Evolutionary conservation across 2,113 vertebrate genomes (phyloP), one percentile per base, ranked within the genome.

Genomic region (Rhinogobius similis): DNA sequence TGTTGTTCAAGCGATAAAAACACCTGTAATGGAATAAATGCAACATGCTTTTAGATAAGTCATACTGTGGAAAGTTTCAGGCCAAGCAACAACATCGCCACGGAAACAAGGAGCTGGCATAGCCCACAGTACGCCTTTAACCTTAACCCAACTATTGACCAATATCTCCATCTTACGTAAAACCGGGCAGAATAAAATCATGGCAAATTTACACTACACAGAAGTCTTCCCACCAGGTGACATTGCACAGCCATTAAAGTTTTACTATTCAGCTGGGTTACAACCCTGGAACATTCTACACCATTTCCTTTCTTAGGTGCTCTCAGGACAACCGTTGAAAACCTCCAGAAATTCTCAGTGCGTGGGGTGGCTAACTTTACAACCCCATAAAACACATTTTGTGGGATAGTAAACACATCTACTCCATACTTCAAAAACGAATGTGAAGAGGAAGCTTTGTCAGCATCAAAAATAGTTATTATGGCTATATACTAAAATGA

Each of bases 201-300:
- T 82, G 63, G 65, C 76, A 71, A 76, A 87, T 81, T 86, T 79
- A 86, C 83, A 72, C 80, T 68, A n/a, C 41, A 79, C 84, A 77
- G 61, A 43, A 68, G 78, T 85, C 81, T 82, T 72, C 84, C 73
- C 58, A 1, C 83, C 84, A 85, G 29, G 29, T 20, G 27, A 81
- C 86, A 84, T 87, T 81, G 84, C 59, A 16, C 58, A 78, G 77
- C 75, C 46, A 56, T 81, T 74, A 87, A 82, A 78, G 81, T 77
- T 68, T 71, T 74, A 73, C 78, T 75, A 64, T 80, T 78, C 62
- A 73, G 62, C 72, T 36, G 70, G 82, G 83, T 79, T 81, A 78
- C 66, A 73, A 55, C 76, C 83, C 68, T 56, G 46, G 75, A 68
- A 64, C 74, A n/a, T 75, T 84, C 79, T 50, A 83, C 77, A 73